A percentile compares a stretch with the other conserved stretches of the same genome.
phyloP scores from a whole-genome alignment of 2,113 vertebrate species.

The Oxyruncus cristatus region DNA sequence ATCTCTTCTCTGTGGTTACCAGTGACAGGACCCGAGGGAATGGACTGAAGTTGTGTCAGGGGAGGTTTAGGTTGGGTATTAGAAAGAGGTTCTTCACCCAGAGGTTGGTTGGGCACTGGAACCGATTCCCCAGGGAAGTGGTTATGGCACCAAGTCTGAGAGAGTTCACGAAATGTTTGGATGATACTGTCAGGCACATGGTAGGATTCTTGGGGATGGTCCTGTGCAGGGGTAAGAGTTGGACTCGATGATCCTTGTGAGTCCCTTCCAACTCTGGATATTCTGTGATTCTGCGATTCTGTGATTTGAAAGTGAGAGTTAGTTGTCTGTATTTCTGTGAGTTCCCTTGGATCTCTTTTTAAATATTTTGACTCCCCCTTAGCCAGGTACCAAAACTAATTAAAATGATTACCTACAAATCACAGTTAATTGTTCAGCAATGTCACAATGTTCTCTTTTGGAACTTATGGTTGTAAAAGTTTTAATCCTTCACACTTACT shows the following conservation, averaged over 20 bases:
- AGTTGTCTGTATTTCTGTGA: not conserved
- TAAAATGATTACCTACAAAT: not conserved
- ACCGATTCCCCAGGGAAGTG: not conserved
- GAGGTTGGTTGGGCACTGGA: not conserved
- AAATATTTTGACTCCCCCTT: not conserved
- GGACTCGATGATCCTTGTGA: not conserved
- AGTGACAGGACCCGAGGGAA: not conserved
- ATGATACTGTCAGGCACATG: not conserved
- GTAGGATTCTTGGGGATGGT: not conserved
- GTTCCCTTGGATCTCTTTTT: not conserved
- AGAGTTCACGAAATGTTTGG: not conserved
- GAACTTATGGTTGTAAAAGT: not conserved
- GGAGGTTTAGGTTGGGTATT: not conserved
- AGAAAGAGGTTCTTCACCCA: not conserved
- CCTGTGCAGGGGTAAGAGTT: not conserved
- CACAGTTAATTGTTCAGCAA: not conserved
- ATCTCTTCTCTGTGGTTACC: not conserved
- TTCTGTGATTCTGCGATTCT: not conserved
- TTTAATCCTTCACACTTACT: not conserved
- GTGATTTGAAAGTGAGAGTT: not conserved
- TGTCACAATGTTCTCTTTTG: not conserved
- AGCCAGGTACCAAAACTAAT: not conserved
- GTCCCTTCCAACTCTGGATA: not conserved
- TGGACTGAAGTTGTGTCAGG: not conserved
- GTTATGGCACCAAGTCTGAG: not conserved